Percentiles rank a stretch among this genome's conserved stretches.
Conservation (phyloP, 2,888 invertebrate species). For the Cheilosia scutellata region DNA sequence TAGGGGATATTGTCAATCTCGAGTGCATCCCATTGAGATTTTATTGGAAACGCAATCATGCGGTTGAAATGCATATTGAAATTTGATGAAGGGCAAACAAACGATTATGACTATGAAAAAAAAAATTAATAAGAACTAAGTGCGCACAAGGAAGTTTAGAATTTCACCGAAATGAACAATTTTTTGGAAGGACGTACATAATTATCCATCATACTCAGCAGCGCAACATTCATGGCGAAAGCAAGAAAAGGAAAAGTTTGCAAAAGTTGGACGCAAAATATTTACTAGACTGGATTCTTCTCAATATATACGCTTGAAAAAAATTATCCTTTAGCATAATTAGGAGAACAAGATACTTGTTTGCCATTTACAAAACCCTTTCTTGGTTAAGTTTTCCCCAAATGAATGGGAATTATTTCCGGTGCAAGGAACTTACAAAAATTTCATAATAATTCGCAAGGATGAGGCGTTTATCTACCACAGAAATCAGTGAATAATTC, state of each 20-base stretch:
- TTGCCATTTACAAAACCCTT: slow-evolving; percentile 67
- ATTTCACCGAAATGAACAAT: slow-evolving; percentile 42
- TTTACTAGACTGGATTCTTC: slow-evolving; percentile 40
- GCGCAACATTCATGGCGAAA: slow-evolving; percentile 6
- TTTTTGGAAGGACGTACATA: slow-evolving; percentile 49
- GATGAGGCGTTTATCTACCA: slow-evolving; percentile 36
- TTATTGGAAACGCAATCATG: slow-evolving; percentile 73
- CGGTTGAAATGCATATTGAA: slow-evolving; percentile 66
- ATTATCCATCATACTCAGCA: slow-evolving; percentile 32
- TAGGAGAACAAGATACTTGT: slow-evolving; percentile 68
- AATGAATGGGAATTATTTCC: slow-evolving; percentile 76
- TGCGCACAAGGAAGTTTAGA: slow-evolving; percentile 12
- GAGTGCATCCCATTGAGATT: slow-evolving; percentile 73
- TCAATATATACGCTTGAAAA: slow-evolving; percentile 23
- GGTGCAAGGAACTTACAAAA: slow-evolving; percentile 74
- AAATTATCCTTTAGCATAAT: slow-evolving; percentile 62
- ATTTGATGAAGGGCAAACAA: slow-evolving; percentile 6
- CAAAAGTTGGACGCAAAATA: slow-evolving; percentile 54
- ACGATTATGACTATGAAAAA: not conserved
- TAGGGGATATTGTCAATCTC: slow-evolving; percentile 21
- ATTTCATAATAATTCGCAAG: slow-evolving; percentile 56
- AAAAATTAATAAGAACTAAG: too few species aligned
- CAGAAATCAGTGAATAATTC: slow-evolving; percentile 62
- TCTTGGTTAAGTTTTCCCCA: slow-evolving; percentile 54
- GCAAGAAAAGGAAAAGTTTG: slow-evolving; percentile 45